phyloP scores from a whole-genome alignment of 2,113 vertebrate genomes.

The Melanerpes aurifrons region DNA sequence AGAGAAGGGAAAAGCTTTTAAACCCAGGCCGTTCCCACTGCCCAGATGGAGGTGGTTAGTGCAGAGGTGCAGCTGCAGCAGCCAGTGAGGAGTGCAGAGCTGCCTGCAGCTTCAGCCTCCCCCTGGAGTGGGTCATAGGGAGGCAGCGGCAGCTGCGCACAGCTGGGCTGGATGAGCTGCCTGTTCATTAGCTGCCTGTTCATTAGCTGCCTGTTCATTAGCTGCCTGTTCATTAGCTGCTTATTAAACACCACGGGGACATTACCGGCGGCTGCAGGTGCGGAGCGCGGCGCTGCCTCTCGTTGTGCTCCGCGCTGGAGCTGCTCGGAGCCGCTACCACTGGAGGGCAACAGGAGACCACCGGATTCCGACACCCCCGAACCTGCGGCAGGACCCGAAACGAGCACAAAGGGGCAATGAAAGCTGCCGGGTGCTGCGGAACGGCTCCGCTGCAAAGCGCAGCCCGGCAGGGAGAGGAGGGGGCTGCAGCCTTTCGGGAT shows the following conservation, averaged over 20 bases:
- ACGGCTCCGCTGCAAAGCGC: not conserved
- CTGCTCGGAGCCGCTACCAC: not conserved
- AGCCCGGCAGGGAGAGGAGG: not conserved
- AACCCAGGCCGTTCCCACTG: accelerated
- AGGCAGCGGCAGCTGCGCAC: not conserved
- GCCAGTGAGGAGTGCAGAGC: not conserved
- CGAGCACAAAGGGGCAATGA: not conserved
- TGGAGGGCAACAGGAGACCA: conserved; percentile 23
- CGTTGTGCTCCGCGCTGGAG: not conserved
- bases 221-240: accelerated
- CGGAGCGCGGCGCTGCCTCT: not conserved
- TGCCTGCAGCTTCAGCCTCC: not conserved
- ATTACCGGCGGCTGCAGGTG: accelerated
- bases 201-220: not conserved
- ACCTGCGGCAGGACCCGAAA: not conserved
- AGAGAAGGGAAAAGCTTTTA: not conserved
- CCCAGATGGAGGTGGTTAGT: no score
- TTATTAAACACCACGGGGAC: not conserved
- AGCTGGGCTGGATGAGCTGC: not conserved
- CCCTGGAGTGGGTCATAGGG: accelerated
- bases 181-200: no score
- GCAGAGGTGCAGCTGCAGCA: not conserved
- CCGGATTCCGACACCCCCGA: not conserved
- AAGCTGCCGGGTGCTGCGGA: not conserved
- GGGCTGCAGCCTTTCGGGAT: not conserved